phyloP scores from a whole-genome alignment of 2,113 vertebrate genomes.

The Notarius quadriscutis region DNA sequence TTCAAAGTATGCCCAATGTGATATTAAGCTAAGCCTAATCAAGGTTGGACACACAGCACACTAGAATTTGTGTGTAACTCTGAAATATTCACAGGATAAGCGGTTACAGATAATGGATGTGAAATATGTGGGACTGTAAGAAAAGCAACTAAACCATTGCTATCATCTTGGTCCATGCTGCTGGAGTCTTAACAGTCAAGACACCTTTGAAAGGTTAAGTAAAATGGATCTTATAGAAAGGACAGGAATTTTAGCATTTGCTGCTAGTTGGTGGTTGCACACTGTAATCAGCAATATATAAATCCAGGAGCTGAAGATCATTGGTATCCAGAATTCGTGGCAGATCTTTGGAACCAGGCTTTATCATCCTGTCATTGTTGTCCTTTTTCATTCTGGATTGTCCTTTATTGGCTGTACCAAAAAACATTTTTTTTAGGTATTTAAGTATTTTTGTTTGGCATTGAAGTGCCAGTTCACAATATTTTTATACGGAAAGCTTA shows the following conservation, averaged over 20 bases:
- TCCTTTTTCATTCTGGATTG: conserved; percentile 81
- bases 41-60: neutral
- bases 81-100: neutral
- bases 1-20: too few species aligned
- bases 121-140: neutral
- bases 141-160: neutral
- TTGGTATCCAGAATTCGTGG: conserved; percentile 67
- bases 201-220: neutral
- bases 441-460: neutral
- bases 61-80: neutral
- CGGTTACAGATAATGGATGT: too few species aligned
- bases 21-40: too few species aligned
- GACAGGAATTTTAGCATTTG: neutral
- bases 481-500: conserved; percentile 60
- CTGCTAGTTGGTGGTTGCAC: neutral
- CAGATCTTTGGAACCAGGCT: conserved; percentile 53
- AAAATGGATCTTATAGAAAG: neutral
- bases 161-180: neutral
- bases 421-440: neutral
- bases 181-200: neutral
- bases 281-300: conserved; percentile 75
- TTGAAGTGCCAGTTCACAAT: neutral
- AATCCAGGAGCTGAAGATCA: conserved; percentile 75
- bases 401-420: conserved; percentile 64
- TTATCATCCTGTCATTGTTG: conserved; percentile 71